These are phyloP conservation scores for Prosopocoilus inquinatus DNA, from an alignment of 2,888 invertebrate genomes.

Conservation along the genomic window DNA sequence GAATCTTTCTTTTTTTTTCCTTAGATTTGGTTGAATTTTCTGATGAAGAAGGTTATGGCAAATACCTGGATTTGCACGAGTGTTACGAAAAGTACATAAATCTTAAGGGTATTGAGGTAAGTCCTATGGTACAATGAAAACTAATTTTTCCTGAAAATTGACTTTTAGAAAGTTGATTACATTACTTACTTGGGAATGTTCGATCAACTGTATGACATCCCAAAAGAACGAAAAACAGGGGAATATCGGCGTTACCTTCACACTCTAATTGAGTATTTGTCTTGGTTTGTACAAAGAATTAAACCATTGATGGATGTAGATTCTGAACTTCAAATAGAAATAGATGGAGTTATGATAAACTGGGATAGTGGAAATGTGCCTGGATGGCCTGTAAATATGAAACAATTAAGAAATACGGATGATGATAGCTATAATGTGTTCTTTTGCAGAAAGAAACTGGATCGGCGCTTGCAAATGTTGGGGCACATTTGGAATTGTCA, in stretches of 20 bases:
- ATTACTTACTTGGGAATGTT: slow-evolving; percentile 91
- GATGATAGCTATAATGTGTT: neutral
- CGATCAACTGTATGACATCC: slow-evolving; percentile 94
- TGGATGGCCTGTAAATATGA: slow-evolving; percentile 78
- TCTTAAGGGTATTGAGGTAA: slow-evolving; percentile 90
- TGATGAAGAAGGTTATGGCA: slow-evolving; percentile 99
- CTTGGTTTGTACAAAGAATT: slow-evolving; percentile 77
- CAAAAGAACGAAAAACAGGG: slow-evolving; percentile 85
- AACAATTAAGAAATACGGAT: slow-evolving; percentile 6
- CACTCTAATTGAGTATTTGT: slow-evolving; percentile 79
- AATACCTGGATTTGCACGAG: slow-evolving; percentile 95
- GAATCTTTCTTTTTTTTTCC: slow-evolving; percentile 29
- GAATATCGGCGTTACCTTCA: slow-evolving; percentile 85
- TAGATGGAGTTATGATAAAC: slow-evolving; percentile 77
- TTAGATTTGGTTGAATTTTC: slow-evolving; percentile 93
- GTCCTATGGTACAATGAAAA: neutral
- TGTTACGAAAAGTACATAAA: slow-evolving; percentile 96
- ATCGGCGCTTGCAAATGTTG: slow-evolving; percentile 89
- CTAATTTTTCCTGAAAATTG: neutral
- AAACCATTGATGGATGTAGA: slow-evolving; percentile 84
- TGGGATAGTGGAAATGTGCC: slow-evolving; percentile 90
- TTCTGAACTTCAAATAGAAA: slow-evolving; percentile 73
- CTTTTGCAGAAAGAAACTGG: slow-evolving; percentile 79
- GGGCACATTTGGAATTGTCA: slow-evolving; percentile 96
- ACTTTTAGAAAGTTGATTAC: slow-evolving; percentile 82